phyloP scores from a whole-genome alignment of 2,113 vertebrate genomes.

The Sebastes schlegelii region DNA sequence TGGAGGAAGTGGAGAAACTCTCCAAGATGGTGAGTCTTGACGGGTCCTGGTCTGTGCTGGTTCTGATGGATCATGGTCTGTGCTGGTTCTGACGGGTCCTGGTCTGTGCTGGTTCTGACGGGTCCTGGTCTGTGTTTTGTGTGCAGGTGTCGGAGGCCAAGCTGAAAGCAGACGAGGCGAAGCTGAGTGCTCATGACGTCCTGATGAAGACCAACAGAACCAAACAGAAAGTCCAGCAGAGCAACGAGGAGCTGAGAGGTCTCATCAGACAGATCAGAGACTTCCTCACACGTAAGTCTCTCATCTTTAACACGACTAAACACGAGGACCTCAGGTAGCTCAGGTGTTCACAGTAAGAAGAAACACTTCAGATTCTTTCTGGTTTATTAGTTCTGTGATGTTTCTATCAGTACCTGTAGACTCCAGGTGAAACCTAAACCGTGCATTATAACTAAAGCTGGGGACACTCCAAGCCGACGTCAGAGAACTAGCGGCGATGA shows the following conservation, averaged over 20 bases:
- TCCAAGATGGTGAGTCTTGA: slow-evolving; percentile 90
- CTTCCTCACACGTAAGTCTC: slow-evolving; percentile 92
- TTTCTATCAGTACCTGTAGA: too few species aligned
- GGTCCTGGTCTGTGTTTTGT: not conserved
- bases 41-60: not conserved
- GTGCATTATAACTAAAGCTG: too few species aligned
- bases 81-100: not conserved
- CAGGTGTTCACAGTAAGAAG: not conserved
- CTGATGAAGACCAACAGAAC: slow-evolving; percentile 92
- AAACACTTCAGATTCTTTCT: too few species aligned
- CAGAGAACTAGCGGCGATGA: too few species aligned
- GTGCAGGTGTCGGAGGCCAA: slow-evolving; percentile 93
- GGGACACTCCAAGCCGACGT: too few species aligned
- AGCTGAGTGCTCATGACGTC: slow-evolving; percentile 90
- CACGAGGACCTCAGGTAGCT: too few species aligned
- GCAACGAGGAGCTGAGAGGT: slow-evolving; percentile 92
- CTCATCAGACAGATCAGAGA: slow-evolving; percentile 95
- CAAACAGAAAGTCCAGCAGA: slow-evolving; percentile 90
- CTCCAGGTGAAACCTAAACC: too few species aligned
- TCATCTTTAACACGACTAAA: not conserved
- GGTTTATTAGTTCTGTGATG: too few species aligned
- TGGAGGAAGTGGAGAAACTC: slow-evolving; percentile 95
- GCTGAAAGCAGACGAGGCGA: slow-evolving; percentile 92
- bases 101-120: not conserved
- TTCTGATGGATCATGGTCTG: not conserved